phyloP scores from a whole-genome alignment of 2,888 invertebrate genomes.

The Lottia gigantea region DNA sequence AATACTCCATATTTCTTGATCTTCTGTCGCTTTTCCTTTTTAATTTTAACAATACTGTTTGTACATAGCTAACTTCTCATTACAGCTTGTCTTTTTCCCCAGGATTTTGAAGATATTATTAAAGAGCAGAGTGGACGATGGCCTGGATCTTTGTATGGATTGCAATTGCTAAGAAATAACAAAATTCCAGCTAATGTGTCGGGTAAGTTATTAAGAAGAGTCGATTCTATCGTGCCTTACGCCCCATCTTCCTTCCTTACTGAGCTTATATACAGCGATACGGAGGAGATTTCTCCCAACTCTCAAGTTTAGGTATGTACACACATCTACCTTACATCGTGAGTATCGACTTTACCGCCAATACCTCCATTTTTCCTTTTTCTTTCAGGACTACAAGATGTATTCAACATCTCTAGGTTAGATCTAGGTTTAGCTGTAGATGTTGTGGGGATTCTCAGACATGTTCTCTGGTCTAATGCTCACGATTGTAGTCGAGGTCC shows the following conservation, averaged over 20 bases:
- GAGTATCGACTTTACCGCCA: no score
- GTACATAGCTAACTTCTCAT: no score
- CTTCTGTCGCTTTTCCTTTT: no score
- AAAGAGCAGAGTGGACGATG: slow-evolving; percentile 30
- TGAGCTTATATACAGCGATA: no score
- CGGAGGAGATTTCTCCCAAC: no score
- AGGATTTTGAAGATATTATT: slow-evolving; percentile 52
- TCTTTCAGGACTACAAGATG: not conserved
- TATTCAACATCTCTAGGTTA: slow-evolving; percentile 38
- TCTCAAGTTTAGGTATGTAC: not conserved
- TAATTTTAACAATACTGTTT: no score
- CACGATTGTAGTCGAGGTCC: slow-evolving; percentile 34
- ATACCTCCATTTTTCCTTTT: not conserved
- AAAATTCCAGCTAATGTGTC: slow-evolving; percentile 36
- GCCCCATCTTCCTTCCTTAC: not conserved
- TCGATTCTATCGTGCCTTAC: not conserved
- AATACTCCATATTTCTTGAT: no score
- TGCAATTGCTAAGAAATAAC: slow-evolving; percentile 43
- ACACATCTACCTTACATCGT: no score
- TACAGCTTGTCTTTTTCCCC: not conserved
- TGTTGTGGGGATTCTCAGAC: slow-evolving; percentile 45
- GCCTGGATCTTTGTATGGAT: slow-evolving; percentile 43
- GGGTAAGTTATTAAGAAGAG: slow-evolving; percentile 1
- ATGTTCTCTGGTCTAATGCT: slow-evolving; percentile 35
- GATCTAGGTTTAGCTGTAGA: slow-evolving; percentile 47